These are phyloP conservation scores for Crypturellus tataupa DNA, from an alignment of 2,797 vertebrate genomes.

Conservation along the genomic window DNA sequence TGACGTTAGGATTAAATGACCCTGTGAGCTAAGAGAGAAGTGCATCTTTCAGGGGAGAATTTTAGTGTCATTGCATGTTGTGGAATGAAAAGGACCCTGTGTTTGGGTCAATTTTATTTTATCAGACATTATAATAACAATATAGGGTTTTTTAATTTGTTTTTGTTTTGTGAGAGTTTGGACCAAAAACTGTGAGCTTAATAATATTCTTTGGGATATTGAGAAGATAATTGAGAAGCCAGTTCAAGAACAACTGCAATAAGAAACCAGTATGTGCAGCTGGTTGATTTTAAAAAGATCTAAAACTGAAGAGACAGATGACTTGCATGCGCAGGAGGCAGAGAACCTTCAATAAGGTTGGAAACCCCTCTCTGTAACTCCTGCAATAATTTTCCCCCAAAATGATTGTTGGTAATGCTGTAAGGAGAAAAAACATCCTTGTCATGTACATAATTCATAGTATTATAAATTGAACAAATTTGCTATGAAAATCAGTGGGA, in stretches of 20 bases:
- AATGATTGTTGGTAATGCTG: neutral
- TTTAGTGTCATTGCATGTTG: neutral
- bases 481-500: neutral
- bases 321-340: neutral
- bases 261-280: neutral
- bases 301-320: neutral
- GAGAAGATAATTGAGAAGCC: neutral
- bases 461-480: neutral
- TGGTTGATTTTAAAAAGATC: neutral
- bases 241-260: neutral
- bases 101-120: constrained; percentile 16
- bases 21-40: neutral
- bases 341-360: neutral
- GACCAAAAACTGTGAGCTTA: neutral
- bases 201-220: neutral
- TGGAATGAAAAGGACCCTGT: neutral
- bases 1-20: constrained; percentile 1
- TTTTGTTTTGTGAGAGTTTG: neutral
- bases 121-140: neutral
- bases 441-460: accelerated
- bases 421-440: neutral
- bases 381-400: neutral
- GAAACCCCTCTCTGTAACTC: neutral
- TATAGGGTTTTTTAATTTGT: neutral
- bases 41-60: neutral